These are phyloP conservation scores for Aurelia sp. DNA, from an alignment of 30 jellyfish, hydroid and myxozoan genomes.

Conservation along the genomic window DNA sequence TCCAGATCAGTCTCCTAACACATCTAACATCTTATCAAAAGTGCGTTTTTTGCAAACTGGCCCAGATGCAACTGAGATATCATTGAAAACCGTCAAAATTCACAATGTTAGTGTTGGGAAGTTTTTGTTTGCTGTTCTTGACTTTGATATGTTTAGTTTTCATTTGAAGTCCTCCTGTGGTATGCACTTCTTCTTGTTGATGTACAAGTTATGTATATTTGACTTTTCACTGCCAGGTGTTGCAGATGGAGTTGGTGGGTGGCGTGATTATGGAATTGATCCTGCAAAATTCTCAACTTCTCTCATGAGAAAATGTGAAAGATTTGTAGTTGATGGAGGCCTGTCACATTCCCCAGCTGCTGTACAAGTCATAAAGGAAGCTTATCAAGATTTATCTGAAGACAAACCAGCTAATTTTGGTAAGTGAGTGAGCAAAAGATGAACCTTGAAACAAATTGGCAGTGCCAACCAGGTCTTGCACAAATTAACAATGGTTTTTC, in stretches of 20 bases:
- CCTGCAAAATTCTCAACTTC: slow-evolving; percentile 78
- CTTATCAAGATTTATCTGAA: slow-evolving; percentile 57
- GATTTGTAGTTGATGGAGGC: slow-evolving; percentile 79
- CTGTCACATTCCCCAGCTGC: slow-evolving; percentile 68
- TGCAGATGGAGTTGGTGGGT: slow-evolving; percentile 96
- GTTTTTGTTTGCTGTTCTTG: too few species aligned
- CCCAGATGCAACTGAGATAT: too few species aligned
- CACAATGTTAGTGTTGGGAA: too few species aligned
- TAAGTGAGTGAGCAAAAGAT: slow-evolving; percentile 13
- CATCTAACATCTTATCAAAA: too few species aligned
- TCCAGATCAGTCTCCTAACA: too few species aligned
- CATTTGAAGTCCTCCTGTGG: too few species aligned
- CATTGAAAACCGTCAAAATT: too few species aligned
- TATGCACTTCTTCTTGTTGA: neutral
- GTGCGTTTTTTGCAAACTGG: too few species aligned
- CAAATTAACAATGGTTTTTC: too few species aligned
- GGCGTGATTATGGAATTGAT: slow-evolving; percentile 88
- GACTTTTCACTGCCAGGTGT: slow-evolving; percentile 42
- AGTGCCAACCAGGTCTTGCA: neutral
- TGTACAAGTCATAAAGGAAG: slow-evolving; percentile 50
- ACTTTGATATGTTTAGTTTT: too few species aligned
- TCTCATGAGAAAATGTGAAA: slow-evolving; percentile 72
- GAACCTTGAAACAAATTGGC: neutral
- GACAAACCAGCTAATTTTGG: slow-evolving; percentile 76
- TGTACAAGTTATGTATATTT: neutral